Evolutionary conservation across 2,113 vertebrate species (phyloP), one percentile per base, ranked within the genome.

Genomic region (Dermatemys mawii): DNA sequence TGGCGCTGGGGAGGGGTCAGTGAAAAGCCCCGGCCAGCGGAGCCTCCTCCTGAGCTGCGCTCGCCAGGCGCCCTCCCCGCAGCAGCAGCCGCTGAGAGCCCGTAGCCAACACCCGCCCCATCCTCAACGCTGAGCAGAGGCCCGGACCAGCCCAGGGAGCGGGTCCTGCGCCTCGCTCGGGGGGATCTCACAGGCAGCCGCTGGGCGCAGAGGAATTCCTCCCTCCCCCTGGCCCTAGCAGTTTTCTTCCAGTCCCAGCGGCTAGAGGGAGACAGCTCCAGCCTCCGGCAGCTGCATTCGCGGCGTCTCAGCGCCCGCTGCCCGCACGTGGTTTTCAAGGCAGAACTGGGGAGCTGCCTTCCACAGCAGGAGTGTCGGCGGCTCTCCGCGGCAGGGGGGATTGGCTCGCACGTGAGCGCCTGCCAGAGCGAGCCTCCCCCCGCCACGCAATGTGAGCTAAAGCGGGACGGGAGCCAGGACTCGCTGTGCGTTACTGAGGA

Each of bases 81-180:
- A 5, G 35, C 60, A 3, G 26, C 55, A 60, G 29, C 53, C 4
- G 54, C 54, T 26, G 24, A 27, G 57, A 32, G 60, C 32, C 60
- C 60, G 32, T 6, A 2, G 60, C 3, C 93, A 55, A n/a, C 51
- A 12, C 55, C 87, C 91, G 6, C 11, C 44, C 82, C 54, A 17
- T 29, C 75, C 75, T 14, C 24, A 12, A 5, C 75, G 75, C 46
- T 2, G 75, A 46, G 38, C 38, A 3, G 75, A 44, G 41, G 8
- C 60, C 75, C 46, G 46, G 46, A 8, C 5, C 75, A 8, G 41
- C 50, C 49, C 4, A 8, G 21, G n/a, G n/a, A 8, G 11, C 16
- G 12, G 57, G 88, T 81, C 93, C 63, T 93, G 89, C 93, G 60
- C 92, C 87, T 80, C 84, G 86, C 87, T 80, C 84, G 86, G 92